These are phyloP conservation scores for Ceyx melanurus DNA, from an alignment of 2,113 vertebrate genomes.

Conservation along the genomic window DNA sequence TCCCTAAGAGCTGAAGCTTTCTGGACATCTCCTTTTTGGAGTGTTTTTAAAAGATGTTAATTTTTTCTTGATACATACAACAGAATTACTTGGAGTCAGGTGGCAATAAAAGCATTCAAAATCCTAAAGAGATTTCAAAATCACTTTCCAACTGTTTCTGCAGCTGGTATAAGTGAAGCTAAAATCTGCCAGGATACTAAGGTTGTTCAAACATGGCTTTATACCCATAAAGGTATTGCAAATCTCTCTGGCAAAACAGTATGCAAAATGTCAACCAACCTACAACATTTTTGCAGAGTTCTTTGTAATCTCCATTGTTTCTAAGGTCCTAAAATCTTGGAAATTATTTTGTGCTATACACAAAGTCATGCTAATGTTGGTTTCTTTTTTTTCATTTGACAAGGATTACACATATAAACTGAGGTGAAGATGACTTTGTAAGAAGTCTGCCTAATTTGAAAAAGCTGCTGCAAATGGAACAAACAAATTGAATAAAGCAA, in stretches of 20 bases:
- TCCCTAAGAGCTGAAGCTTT: not conserved
- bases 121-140: slow-evolving; percentile 5
- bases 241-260: slow-evolving; percentile 4
- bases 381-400: not conserved
- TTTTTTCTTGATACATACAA: not conserved
- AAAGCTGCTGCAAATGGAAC: not conserved
- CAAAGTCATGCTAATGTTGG: not conserved
- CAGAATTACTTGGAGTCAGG: not conserved
- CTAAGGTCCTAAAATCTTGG: not conserved
- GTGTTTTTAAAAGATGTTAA: not conserved
- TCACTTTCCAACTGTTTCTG: slow-evolving; percentile 3
- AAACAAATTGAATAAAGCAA: not conserved
- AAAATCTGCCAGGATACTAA: not conserved
- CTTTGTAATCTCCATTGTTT: not conserved
- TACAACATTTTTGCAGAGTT: not conserved
- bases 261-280: not conserved
- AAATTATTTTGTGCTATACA: not conserved
- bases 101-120: not conserved
- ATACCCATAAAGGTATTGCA: not conserved
- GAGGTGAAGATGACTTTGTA: not conserved
- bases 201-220: not conserved
- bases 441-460: not conserved
- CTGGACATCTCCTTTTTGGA: not conserved
- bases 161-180: slow-evolving; percentile 4
- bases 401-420: not conserved